These are phyloP conservation scores for Oscheius myriophilus DNA, from an alignment of 2,888 invertebrate genomes.

Conservation along the genomic window DNA sequence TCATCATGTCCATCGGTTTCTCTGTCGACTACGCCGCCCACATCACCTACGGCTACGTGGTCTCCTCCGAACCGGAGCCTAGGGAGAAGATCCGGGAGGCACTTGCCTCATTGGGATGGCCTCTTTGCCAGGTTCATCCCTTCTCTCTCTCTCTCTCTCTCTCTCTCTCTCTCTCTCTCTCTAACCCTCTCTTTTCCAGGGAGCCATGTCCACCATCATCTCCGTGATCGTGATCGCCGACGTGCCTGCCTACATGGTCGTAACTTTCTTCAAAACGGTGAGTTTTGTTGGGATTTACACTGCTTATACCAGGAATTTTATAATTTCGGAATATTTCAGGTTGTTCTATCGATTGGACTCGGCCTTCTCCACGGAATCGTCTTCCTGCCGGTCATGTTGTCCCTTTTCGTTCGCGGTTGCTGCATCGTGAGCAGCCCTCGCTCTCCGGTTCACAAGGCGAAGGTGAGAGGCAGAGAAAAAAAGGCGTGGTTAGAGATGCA, in stretches of 20 bases:
- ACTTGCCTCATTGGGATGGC: conserved; percentile 86
- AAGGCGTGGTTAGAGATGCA: too few species aligned
- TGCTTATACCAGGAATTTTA: too few species aligned
- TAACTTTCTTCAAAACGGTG: conserved; percentile 92
- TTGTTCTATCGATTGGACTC: conserved; percentile 64
- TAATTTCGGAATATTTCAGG: too few species aligned
- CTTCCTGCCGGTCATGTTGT: conserved; percentile 79
- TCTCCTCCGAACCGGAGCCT: conserved; percentile 52
- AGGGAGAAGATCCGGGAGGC: conserved; percentile 80
- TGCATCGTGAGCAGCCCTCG: conserved; percentile 47
- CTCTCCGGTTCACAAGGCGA: conserved; percentile 18
- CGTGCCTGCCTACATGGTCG: conserved; percentile 91
- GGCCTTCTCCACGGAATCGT: conserved; percentile 92
- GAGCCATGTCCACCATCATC: conserved; percentile 85
- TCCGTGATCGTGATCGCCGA: conserved; percentile 86
- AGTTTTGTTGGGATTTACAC: too few species aligned
- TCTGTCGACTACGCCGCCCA: conserved; percentile 91
- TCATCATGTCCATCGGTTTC: conserved; percentile 96
- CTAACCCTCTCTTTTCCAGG: conserved; percentile 71
- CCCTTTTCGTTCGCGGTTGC: conserved; percentile 68
- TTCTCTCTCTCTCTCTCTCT: conserved; percentile 77
- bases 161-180: too few species aligned
- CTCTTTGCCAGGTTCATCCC: conserved; percentile 83
- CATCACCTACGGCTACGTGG: conserved; percentile 70
- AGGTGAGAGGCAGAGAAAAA: too few species aligned